These are phyloP conservation scores for Drosophila eohydei DNA, from an alignment of 2,888 invertebrate genomes.

Conservation along the genomic window DNA sequence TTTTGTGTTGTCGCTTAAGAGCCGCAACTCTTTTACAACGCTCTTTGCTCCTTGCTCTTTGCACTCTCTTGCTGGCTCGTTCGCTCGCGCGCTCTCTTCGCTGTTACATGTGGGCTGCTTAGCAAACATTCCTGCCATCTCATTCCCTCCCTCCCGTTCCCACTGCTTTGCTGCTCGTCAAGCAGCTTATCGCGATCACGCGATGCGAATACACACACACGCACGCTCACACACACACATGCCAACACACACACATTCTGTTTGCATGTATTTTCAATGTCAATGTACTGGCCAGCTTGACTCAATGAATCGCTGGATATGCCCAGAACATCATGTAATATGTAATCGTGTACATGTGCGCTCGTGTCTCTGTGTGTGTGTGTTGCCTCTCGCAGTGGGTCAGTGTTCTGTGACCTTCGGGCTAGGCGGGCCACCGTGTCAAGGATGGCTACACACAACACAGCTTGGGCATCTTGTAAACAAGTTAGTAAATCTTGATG, in stretches of 20 bases:
- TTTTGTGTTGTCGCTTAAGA: constrained; percentile 16
- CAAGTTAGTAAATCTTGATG: constrained; percentile 31
- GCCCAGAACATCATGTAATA: constrained; percentile 30
- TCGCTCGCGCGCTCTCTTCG: constrained; percentile 10
- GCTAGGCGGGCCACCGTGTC: constrained; percentile 22
- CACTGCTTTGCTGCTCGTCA: not conserved
- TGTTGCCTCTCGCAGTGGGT: constrained; percentile 38
- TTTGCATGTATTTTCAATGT: constrained; percentile 40
- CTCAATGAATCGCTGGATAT: constrained; percentile 49
- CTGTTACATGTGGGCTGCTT: constrained; percentile 28
- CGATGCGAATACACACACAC: constrained; percentile 30
- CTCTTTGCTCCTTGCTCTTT: constrained; percentile 3
- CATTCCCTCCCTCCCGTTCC: not conserved
- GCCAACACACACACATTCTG: not conserved
- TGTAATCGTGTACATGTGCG: constrained; percentile 1
- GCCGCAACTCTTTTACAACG: constrained; percentile 10
- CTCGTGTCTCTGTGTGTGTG: not conserved
- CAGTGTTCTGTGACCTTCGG: constrained; percentile 51
- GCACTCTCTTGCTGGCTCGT: too few species aligned
- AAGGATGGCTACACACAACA: constrained; percentile 29
- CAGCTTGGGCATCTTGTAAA: constrained; percentile 23
- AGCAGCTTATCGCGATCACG: constrained; percentile 53
- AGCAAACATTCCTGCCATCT: constrained; percentile 22
- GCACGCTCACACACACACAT: not conserved
- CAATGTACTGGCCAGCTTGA: constrained; percentile 46